A percentile compares a stretch with the other conserved stretches of the same genome.
Evolutionary conservation across 2,888 invertebrate species (phyloP).

Genomic region (Hedya salicella): DNA sequence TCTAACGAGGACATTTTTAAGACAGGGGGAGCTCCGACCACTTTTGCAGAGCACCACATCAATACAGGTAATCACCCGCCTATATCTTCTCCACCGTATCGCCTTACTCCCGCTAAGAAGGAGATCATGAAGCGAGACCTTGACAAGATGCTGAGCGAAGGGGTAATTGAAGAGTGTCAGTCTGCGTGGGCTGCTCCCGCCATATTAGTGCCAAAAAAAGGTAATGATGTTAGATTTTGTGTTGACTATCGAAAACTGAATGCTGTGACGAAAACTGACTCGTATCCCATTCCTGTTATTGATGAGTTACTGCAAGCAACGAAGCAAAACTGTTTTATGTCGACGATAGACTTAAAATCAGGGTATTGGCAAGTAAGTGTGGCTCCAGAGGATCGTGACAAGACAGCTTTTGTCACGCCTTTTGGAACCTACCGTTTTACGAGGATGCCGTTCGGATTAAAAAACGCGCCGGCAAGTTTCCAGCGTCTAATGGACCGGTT

Average conservation of each 20-base stretch:
- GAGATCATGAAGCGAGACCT: not conserved
- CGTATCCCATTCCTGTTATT: not conserved
- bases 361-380: not conserved
- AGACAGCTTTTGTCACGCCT: not conserved
- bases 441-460: not conserved
- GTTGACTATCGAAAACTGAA: not conserved
- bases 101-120: not conserved
- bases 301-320: not conserved
- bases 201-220: not conserved
- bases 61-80: not conserved
- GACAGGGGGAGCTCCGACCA: not conserved
- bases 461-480: not conserved
- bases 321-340: not conserved
- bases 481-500: not conserved
- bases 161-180: not conserved
- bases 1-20: not conserved
- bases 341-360: not conserved
- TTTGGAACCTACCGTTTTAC: not conserved
- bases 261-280: not conserved
- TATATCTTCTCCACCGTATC: not conserved
- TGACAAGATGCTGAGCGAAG: not conserved
- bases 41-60: not conserved
- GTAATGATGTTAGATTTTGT: not conserved
- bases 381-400: not conserved
- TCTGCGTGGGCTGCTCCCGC: not conserved